A percentile compares a stretch with the other conserved stretches of the same genome.
Evolutionary conservation across 2,113 vertebrate genomes (phyloP).

Genomic region (Grantiella picta): DNA sequence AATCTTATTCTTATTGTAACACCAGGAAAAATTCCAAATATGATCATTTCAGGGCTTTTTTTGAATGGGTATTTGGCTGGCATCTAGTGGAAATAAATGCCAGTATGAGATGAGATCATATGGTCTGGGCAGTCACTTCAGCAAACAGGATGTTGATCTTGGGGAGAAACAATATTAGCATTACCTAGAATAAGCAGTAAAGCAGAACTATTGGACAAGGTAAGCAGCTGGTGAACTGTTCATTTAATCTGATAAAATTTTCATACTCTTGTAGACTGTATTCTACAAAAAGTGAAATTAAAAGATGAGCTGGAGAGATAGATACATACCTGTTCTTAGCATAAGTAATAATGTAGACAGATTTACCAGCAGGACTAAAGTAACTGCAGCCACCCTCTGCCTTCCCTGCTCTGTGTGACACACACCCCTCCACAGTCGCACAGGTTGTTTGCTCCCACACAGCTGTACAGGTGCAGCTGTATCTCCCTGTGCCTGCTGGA

Average conservation of each 20-base stretch:
- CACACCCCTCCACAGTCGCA: accelerated
- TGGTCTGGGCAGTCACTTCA: neutral
- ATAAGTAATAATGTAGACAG: neutral
- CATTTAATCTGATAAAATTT: neutral
- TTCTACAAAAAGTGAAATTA: neutral
- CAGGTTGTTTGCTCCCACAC: neutral
- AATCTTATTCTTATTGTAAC: neutral
- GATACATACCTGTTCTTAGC: neutral
- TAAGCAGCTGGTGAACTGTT: neutral
- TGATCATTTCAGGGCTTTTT: neutral
- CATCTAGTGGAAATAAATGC: neutral
- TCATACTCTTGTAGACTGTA: neutral
- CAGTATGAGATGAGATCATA: neutral
- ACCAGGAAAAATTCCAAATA: neutral
- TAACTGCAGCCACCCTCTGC: neutral
- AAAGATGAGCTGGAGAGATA: neutral
- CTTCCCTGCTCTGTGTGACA: neutral
- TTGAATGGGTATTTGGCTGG: neutral
- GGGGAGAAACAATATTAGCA: neutral
- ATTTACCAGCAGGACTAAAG: neutral
- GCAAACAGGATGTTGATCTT: neutral
- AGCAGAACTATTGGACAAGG: neutral
- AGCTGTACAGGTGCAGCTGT: neutral
- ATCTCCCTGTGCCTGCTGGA: neutral
- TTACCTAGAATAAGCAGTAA: neutral